Evolutionary conservation across 2,888 invertebrate species (phyloP).

Genomic region (Cantharis lateralis): DNA sequence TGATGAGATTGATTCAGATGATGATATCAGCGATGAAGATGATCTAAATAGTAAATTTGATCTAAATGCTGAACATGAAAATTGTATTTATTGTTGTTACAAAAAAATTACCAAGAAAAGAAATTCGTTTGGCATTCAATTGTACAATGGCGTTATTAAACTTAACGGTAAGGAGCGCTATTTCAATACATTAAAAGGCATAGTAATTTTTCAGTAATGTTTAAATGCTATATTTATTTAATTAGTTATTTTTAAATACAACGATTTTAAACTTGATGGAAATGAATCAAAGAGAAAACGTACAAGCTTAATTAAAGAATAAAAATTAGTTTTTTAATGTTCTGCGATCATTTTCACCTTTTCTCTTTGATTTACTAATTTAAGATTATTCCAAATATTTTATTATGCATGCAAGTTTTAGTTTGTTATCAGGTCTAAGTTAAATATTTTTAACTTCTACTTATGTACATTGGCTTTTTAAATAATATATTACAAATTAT

Average conservation of each 20-base stretch:
- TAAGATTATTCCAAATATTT: neutral
- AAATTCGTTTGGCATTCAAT: neutral
- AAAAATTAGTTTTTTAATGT: neutral
- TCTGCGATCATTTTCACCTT: neutral
- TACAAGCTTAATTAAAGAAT: neutral
- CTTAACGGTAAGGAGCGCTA: conserved; percentile 3
- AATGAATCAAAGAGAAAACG: neutral
- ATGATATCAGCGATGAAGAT: conserved; percentile 5
- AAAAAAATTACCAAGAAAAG: neutral
- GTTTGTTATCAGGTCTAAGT: neutral
- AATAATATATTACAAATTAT: neutral
- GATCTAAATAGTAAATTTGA: neutral
- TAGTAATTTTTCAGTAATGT: neutral
- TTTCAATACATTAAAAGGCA: neutral
- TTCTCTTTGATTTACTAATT: neutral
- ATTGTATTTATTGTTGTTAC: neutral
- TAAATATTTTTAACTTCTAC: neutral
- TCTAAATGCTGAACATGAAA: neutral
- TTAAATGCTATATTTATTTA: no score
- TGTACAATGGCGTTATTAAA: conserved; percentile 1
- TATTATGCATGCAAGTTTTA: neutral
- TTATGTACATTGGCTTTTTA: neutral
- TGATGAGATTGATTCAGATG: neutral
- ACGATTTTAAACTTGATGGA: neutral
- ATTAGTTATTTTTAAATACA: no score